These are phyloP conservation scores for Octopus sinensis DNA, from an alignment of 1,140 invertebrate genomes.

Conservation along the genomic window DNA sequence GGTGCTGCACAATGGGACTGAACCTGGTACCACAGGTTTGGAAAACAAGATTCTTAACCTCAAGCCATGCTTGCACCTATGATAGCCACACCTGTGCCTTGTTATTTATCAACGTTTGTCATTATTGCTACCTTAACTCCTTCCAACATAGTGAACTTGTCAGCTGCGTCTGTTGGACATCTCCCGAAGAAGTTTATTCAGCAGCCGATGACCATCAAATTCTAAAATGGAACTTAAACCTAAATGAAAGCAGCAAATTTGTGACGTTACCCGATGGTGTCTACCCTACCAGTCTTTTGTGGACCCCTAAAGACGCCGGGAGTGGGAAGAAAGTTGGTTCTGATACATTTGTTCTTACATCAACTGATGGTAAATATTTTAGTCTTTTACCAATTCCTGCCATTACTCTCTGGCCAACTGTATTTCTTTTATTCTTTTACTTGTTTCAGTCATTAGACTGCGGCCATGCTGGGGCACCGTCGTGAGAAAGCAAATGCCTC, in stretches of 20 bases:
- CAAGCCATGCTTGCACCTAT: no score
- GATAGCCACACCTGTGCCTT: no score
- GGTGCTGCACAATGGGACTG: no score
- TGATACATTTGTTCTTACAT: constrained; percentile 82
- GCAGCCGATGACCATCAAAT: constrained; percentile 88
- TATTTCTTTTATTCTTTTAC: no score
- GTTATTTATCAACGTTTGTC: no score
- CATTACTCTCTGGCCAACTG: no score
- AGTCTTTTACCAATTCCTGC: no score
- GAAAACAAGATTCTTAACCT: no score
- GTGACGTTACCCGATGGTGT: constrained; percentile 78
- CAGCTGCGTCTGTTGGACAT: constrained; percentile 87
- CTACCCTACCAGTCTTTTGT: constrained; percentile 85
- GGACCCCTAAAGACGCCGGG: constrained; percentile 66
- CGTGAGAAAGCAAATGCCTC: no score
- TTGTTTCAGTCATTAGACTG: no score
- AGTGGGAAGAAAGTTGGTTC: constrained; percentile 68
- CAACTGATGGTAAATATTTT: constrained; percentile 73
- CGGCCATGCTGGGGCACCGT: no score
- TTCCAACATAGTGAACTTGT: constrained; percentile 69
- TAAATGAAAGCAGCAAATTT: constrained; percentile 71
- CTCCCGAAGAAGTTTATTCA: constrained; percentile 86
- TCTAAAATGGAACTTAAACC: constrained; percentile 80
- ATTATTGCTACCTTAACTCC: constrained; percentile 33
- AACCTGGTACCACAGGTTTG: no score